Percentiles rank a stretch among this genome's conserved stretches.
phyloP scores from a whole-genome alignment of 2,113 vertebrate genomes.

The Platysternon megacephalum region DNA sequence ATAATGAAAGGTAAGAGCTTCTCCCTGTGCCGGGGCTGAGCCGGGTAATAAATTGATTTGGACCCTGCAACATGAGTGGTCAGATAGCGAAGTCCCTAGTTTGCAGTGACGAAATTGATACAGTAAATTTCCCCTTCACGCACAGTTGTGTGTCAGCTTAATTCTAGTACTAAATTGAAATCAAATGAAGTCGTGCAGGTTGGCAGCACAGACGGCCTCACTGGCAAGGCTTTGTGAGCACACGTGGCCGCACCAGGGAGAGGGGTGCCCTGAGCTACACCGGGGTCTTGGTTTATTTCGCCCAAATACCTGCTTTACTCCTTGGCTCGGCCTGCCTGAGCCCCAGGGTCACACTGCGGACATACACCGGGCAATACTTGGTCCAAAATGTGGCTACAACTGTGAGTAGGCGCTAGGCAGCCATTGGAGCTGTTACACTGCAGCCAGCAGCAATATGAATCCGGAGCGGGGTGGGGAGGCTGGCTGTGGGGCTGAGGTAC shows the following conservation, averaged over 20 bases:
- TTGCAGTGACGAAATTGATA: slow-evolving; percentile 21
- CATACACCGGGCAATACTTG: not conserved
- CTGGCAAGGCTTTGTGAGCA: rapidly evolving
- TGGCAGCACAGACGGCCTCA: not conserved
- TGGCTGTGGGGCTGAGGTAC: not conserved
- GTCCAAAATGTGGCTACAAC: too few relatives aligned
- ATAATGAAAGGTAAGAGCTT: not conserved
- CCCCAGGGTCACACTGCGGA: not conserved
- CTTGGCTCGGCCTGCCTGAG: not conserved
- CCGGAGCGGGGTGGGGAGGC: not conserved
- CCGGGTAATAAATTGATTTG: not conserved
- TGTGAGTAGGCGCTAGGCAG: too few relatives aligned
- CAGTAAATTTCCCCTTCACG: slow-evolving; percentile 8
- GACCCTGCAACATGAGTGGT: not conserved
- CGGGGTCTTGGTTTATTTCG: too few relatives aligned
- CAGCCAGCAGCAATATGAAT: not conserved
- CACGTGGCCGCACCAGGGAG: rapidly evolving
- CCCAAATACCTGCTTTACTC: not conserved
- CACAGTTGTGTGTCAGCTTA: slow-evolving; percentile 32
- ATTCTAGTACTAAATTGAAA: slow-evolving; percentile 40
- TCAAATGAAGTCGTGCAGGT: not conserved
- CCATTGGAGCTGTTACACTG: too few relatives aligned
- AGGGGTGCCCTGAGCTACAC: not conserved
- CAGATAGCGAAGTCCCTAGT: slow-evolving; percentile 5
- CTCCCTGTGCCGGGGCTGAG: not conserved